Conservation (phyloP, 92 coral and sea anemone genomes). For the Scolanthus callimorphus region DNA sequence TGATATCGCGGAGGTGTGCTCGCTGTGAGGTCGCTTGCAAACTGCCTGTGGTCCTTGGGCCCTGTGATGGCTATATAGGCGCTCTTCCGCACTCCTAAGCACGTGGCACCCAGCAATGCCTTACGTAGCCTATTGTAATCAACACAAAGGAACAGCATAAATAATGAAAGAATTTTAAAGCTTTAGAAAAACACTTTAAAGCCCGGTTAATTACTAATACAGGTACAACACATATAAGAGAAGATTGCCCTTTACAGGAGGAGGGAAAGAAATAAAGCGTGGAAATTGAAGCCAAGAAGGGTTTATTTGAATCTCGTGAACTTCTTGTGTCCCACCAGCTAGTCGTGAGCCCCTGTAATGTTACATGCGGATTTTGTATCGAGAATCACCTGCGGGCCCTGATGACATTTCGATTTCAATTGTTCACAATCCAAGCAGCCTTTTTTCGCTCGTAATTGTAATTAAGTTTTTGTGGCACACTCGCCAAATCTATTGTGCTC, state of each 20-base stretch:
- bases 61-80: conserved; percentile 18
- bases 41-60: conserved; percentile 38
- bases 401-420: conserved; percentile 82
- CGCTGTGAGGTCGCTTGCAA: conserved; percentile 27
- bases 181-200: conserved; percentile 92
- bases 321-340: too few species aligned
- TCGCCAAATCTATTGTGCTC: conserved; percentile 61
- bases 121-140: conserved; percentile 86
- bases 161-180: conserved; percentile 95
- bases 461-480: conserved; percentile 75
- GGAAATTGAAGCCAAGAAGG: too few species aligned
- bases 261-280: too few species aligned
- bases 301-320: too few species aligned
- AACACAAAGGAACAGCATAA: conserved; percentile 87
- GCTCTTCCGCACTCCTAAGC: conserved; percentile 47
- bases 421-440: conserved; percentile 84
- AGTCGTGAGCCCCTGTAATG: background rate
- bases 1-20: conserved; percentile 31
- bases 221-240: conserved; percentile 48
- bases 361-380: background rate
- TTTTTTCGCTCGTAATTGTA: conserved; percentile 65
- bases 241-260: too few species aligned
- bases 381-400: conserved; percentile 62
- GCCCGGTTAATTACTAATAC: conserved; percentile 82
- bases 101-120: conserved; percentile 76